Conservation (phyloP, 2,113 vertebrate species). For the Notechis scutatus region DNA sequence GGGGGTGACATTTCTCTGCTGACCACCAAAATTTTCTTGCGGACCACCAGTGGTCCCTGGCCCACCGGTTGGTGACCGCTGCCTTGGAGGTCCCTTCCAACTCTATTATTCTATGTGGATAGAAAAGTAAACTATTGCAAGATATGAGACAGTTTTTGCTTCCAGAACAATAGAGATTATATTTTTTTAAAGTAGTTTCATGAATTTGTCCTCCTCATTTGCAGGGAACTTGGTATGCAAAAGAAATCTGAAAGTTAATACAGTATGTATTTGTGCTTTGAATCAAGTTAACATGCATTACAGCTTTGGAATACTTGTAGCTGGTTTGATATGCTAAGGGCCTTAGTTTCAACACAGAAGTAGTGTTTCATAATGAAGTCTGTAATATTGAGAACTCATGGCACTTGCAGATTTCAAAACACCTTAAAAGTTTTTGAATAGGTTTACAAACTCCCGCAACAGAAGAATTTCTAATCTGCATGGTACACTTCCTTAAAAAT, state of each 20-base stretch:
- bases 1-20: no score
- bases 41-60: no score
- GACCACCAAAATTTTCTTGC: no score
- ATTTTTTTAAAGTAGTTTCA: background rate
- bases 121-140: background rate
- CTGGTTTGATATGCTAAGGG: constrained; percentile 2
- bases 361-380: background rate
- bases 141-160: background rate
- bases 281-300: background rate
- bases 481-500: background rate
- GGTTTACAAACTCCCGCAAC: background rate
- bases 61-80: no score
- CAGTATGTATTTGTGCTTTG: background rate
- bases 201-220: background rate
- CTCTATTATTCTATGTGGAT: background rate
- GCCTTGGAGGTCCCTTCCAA: background rate
- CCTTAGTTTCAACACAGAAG: background rate
- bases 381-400: background rate
- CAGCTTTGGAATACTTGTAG: background rate
- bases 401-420: background rate
- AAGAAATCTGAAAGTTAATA: background rate
- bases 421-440: background rate
- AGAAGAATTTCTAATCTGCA: background rate
- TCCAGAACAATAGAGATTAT: no score
- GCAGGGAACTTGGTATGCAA: background rate